A percentile compares a stretch with the other conserved stretches of the same genome.
Evolutionary conservation across 2,888 invertebrate species (phyloP).

Genomic region (Cheilosia impressa): DNA sequence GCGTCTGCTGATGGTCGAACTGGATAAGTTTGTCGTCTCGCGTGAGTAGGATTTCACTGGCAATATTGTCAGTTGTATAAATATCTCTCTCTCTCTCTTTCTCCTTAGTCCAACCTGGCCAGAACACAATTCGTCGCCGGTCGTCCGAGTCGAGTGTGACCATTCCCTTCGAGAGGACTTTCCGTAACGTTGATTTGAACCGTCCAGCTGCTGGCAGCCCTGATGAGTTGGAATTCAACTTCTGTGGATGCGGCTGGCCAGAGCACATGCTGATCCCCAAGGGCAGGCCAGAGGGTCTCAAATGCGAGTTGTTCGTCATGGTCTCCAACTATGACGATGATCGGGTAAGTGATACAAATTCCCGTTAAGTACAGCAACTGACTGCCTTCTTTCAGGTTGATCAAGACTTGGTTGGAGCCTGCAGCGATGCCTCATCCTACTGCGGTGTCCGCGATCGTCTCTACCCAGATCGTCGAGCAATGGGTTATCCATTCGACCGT

Average conservation of each 20-base stretch:
- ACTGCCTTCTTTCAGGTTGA: conserved; percentile 76
- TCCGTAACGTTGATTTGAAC: conserved; percentile 86
- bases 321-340: conserved; percentile 88
- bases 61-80: background rate
- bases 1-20: conserved; percentile 86
- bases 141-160: conserved; percentile 90
- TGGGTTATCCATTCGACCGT: conserved; percentile 94
- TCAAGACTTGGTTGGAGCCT: conserved; percentile 82
- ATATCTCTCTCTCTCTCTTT: background rate
- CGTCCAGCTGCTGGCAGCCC: conserved; percentile 85
- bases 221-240: conserved; percentile 86
- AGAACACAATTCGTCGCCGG: conserved; percentile 86
- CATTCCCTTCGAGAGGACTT: conserved; percentile 90
- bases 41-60: conserved; percentile 83
- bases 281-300: conserved; percentile 87
- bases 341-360: conserved; percentile 52
- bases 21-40: conserved; percentile 86
- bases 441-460: conserved; percentile 89
- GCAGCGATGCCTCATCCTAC: conserved; percentile 89
- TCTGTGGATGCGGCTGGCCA: conserved; percentile 94
- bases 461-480: conserved; percentile 90
- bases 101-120: conserved; percentile 86
- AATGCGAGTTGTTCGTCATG: conserved; percentile 89
- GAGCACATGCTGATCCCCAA: conserved; percentile 90
- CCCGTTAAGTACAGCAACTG: conserved; percentile 84